Conservation (phyloP, 53 echinoderm and acorn worm genomes). For the Arbacia lixula region DNA sequence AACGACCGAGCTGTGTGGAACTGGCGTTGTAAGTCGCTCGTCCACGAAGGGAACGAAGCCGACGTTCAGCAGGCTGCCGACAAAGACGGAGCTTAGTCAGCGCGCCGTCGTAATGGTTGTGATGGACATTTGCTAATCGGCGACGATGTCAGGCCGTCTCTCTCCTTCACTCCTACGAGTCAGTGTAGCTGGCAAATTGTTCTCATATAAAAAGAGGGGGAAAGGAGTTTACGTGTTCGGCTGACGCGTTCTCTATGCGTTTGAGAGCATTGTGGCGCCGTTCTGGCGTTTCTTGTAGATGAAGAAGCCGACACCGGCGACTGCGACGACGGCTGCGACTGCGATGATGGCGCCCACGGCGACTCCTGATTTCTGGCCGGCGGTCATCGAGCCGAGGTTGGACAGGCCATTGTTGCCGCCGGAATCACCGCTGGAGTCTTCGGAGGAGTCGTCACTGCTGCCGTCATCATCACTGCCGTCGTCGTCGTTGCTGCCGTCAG, state of each 20-base stretch:
- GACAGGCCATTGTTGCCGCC: background rate
- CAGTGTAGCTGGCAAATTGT: too few species aligned
- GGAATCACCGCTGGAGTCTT: background rate
- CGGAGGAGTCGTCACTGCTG: background rate
- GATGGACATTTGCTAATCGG: too few species aligned
- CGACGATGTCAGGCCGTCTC: too few species aligned
- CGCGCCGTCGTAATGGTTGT: too few species aligned
- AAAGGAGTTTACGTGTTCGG: constrained; percentile 5
- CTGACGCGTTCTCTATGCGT: background rate
- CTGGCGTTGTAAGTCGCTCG: too few species aligned
- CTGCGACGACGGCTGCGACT: constrained; percentile 27
- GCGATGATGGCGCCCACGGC: constrained; percentile 29
- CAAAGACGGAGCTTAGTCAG: too few species aligned
- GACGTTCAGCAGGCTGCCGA: too few species aligned
- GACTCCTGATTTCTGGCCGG: constrained; percentile 11
- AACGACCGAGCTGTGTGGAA: too few species aligned
- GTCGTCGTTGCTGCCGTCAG: constrained; percentile 33
- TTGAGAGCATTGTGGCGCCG: constrained; percentile 37
- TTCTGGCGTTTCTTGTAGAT: constrained; percentile 36
- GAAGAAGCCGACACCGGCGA: constrained; percentile 26
- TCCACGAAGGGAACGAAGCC: too few species aligned
- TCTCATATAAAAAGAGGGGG: too few species aligned
- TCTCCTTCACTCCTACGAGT: too few species aligned
- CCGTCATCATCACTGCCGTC: constrained; percentile 15
- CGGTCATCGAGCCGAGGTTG: constrained; percentile 34